Conservation (phyloP, 2,888 invertebrate species). For the Orthonychiurus folsomi region DNA sequence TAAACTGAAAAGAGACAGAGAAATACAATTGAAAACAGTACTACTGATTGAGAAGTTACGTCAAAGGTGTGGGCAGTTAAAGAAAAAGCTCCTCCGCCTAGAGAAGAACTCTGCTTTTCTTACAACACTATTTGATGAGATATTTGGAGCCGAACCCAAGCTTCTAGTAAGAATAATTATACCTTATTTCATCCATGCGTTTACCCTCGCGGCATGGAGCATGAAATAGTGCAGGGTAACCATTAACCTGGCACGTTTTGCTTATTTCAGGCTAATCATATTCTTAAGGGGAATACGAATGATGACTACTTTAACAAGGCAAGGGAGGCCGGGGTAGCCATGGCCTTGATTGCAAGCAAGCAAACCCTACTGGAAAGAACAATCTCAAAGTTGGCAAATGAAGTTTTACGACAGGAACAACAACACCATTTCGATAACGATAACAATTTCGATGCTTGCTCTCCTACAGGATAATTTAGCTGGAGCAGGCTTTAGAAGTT, state of each 20-base stretch:
- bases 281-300: neutral
- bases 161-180: neutral
- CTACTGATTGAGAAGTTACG: neutral
- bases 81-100: neutral
- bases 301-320: neutral
- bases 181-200: neutral
- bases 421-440: no score
- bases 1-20: neutral
- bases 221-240: neutral
- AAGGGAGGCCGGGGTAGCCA: neutral
- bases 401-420: no score
- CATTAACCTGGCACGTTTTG: neutral
- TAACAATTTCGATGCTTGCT: no score
- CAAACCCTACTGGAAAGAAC: neutral
- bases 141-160: neutral
- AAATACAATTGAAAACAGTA: neutral
- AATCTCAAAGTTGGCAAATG: no score
- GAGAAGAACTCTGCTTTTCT: neutral
- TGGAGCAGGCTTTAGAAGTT: no score
- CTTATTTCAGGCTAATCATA: neutral
- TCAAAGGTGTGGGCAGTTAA: neutral
- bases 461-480: no score
- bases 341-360: neutral
- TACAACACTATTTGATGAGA: neutral
- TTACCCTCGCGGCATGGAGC: no score